phyloP scores from a whole-genome alignment of 2,113 vertebrate genomes.

The Urocynchramus pylzowi region DNA sequence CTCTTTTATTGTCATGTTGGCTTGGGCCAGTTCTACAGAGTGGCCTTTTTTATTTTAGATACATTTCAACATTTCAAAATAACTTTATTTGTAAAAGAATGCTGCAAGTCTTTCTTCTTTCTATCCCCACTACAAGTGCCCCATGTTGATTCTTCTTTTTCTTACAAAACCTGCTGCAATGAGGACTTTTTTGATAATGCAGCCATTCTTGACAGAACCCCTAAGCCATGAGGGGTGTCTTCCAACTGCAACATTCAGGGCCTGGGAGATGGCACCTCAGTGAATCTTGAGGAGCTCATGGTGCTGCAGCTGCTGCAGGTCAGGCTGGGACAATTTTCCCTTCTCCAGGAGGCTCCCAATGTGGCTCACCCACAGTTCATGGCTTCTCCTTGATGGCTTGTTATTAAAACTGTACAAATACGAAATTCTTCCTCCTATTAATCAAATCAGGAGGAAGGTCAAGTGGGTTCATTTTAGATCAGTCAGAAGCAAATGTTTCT shows the following conservation, averaged over 20 bases:
- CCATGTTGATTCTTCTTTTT: neutral
- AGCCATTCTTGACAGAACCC: neutral
- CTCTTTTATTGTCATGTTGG: neutral
- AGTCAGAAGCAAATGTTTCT: accelerated
- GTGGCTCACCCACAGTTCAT: neutral
- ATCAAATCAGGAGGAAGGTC: neutral
- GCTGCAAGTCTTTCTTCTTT: neutral
- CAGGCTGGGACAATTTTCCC: neutral
- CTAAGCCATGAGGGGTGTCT: neutral
- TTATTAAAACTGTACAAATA: conserved; percentile 1
- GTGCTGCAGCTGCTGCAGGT: neutral
- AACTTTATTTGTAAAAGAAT: neutral
- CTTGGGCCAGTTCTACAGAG: neutral
- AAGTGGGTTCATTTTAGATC: neutral
- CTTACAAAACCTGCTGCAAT: neutral
- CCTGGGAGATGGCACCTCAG: accelerated
- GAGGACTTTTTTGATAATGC: neutral
- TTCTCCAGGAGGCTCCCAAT: neutral
- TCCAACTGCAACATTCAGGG: neutral
- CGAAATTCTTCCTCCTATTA: neutral
- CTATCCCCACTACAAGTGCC: neutral
- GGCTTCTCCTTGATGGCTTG: neutral
- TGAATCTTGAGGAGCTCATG: neutral
- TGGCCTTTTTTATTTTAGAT: neutral
- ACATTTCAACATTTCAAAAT: neutral